Evolutionary conservation across 2,888 invertebrate species (phyloP).

Genomic region (Eristalinus sepulchralis): DNA sequence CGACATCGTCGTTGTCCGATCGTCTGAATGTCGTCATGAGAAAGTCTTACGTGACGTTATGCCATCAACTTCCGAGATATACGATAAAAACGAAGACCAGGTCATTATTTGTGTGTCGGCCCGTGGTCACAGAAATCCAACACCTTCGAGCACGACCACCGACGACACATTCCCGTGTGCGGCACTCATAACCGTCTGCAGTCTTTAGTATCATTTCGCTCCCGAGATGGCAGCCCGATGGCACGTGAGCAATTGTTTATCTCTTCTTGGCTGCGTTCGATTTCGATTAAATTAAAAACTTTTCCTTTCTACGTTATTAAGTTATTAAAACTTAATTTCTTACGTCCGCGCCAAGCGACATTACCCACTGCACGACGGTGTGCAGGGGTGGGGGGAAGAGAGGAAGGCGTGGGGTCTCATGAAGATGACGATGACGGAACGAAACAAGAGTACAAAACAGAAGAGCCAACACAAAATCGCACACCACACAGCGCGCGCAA

Average conservation of each 20-base stretch:
- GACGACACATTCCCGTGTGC: not conserved
- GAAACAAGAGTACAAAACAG: not conserved
- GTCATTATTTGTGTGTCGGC: not conserved
- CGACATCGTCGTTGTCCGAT: no score
- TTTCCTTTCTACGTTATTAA: slow-evolving; percentile 41
- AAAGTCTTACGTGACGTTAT: not conserved
- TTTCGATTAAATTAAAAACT: slow-evolving; percentile 55
- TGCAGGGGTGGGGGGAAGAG: not conserved
- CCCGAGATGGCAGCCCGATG: not conserved
- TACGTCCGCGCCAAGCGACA: not conserved
- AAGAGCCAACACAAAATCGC: slow-evolving; percentile 23
- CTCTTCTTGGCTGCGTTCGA: slow-evolving; percentile 15
- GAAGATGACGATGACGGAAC: not conserved
- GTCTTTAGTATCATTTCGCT: not conserved
- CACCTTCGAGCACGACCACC: not conserved
- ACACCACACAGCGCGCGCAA: not conserved
- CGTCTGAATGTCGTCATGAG: no score
- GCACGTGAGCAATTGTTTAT: slow-evolving; percentile 5
- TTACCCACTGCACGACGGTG: no score
- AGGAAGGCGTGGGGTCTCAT: not conserved
- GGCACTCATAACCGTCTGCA: not conserved
- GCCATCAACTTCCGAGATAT: slow-evolving; percentile 7
- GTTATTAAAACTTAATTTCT: slow-evolving; percentile 46
- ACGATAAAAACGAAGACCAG: slow-evolving; percentile 16
- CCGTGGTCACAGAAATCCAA: slow-evolving; percentile 20